Percentiles rank a stretch among this genome's conserved stretches.
These are phyloP conservation scores for Chaetodon trifascialis DNA, from an alignment of 2,113 vertebrate species.

Conservation along the genomic window DNA sequence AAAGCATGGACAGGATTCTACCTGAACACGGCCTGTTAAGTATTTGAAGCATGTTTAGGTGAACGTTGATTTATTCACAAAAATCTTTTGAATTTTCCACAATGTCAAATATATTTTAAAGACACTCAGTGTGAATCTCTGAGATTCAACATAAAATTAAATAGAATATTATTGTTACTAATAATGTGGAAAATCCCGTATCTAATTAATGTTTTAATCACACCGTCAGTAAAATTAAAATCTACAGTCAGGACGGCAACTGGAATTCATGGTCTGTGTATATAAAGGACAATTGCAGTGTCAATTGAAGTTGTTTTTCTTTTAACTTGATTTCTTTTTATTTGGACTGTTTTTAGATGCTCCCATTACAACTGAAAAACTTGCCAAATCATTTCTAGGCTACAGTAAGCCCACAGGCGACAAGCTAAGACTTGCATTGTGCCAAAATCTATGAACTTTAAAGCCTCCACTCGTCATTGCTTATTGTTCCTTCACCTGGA, in stretches of 20 bases:
- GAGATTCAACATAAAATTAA: not conserved
- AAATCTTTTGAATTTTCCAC: not conserved
- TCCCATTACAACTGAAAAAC: not conserved
- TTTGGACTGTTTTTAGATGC: not conserved
- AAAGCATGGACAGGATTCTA: not conserved
- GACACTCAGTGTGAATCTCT: not conserved
- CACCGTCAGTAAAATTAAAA: no score
- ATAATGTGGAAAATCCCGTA: not conserved
- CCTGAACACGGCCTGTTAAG: not conserved
- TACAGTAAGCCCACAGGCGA: no score
- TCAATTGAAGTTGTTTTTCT: not conserved
- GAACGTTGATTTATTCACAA: not conserved
- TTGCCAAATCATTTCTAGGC: not conserved
- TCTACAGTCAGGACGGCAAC: no score
- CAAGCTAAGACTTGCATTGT: not conserved
- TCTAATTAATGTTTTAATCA: no score
- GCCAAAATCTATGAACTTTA: not conserved
- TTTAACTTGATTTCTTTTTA: not conserved
- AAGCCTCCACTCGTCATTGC: not conserved
- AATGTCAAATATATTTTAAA: no score
- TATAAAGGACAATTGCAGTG: no score
- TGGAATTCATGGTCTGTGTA: no score
- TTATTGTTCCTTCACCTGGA: not conserved
- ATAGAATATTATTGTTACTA: not conserved
- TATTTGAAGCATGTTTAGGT: not conserved